These are phyloP conservation scores for Pollicipes pollicipes DNA, from an alignment of 1,140 invertebrate species.

Conservation along the genomic window DNA sequence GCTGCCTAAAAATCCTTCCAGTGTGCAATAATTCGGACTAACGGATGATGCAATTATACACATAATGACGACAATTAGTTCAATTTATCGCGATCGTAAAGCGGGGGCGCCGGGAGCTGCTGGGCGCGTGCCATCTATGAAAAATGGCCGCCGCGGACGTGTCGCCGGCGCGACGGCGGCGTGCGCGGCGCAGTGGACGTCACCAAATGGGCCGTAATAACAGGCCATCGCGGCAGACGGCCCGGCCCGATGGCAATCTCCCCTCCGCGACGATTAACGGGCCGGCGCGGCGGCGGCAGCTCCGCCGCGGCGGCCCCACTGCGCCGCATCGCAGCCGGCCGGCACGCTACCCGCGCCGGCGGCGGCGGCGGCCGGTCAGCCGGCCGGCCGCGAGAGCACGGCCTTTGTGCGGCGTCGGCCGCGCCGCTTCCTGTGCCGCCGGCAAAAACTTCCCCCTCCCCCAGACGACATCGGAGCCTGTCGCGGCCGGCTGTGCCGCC, in stretches of 20 bases:
- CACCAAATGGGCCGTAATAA: conserved; percentile 1
- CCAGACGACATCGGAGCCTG: background rate
- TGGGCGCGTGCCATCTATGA: background rate
- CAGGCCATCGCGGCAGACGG: background rate
- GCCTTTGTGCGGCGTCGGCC: background rate
- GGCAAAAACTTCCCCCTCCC: background rate
- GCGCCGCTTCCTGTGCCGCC: background rate
- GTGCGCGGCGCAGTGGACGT: background rate
- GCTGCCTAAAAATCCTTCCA: background rate
- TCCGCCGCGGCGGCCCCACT: no score
- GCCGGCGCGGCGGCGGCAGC: no score
- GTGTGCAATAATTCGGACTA: background rate
- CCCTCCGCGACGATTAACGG: background rate
- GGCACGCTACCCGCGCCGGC: no score
- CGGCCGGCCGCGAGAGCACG: no score
- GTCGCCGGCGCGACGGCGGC: no score
- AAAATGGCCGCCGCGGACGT: conserved; percentile 1
- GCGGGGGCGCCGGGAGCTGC: no score
- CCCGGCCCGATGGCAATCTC: conserved; percentile 1
- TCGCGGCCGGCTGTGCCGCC: background rate
- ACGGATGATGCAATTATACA: background rate
- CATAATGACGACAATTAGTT: background rate
- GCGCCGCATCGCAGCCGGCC: no score
- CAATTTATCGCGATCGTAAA: background rate
- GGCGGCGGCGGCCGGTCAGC: background rate